Evolutionary conservation across 2,113 vertebrate genomes (phyloP).

Genomic region (Serilophus lunatus): DNA sequence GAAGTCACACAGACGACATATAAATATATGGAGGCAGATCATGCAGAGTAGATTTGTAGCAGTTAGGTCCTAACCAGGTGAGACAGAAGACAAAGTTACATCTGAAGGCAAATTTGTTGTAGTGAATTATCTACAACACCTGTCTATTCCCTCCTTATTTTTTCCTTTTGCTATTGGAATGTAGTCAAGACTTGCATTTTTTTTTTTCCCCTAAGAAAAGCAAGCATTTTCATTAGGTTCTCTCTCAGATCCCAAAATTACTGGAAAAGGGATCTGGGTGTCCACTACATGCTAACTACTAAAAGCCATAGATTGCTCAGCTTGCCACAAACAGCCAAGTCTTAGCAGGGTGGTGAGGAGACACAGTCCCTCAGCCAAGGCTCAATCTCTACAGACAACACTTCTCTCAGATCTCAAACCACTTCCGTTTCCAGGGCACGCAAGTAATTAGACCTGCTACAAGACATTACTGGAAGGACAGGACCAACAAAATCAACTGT

Average conservation of each 20-base stretch:
- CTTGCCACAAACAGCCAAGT: background rate
- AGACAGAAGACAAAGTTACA: constrained; percentile 5
- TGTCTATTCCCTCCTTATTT: background rate
- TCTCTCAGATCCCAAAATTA: background rate
- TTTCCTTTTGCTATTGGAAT: background rate
- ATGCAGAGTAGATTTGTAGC: constrained; percentile 47
- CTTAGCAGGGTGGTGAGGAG: background rate
- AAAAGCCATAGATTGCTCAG: background rate
- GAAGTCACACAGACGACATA: constrained; percentile 67
- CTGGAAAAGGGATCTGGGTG: background rate
- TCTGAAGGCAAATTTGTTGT: background rate
- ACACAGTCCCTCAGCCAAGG: background rate
- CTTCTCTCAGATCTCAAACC: background rate
- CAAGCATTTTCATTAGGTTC: background rate
- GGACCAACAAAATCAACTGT: background rate
- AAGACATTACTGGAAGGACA: background rate
- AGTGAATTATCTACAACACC: background rate
- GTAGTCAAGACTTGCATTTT: background rate
- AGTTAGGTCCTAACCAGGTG: background rate
- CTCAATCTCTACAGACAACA: background rate
- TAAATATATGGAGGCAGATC: constrained; percentile 41
- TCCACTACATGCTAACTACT: background rate
- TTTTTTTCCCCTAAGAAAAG: background rate
- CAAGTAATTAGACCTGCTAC: background rate
- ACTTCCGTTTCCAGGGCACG: background rate